Base-by-base conservation (phyloP, 2,888 invertebrate genomes). In the Thyatira batis region DNA sequence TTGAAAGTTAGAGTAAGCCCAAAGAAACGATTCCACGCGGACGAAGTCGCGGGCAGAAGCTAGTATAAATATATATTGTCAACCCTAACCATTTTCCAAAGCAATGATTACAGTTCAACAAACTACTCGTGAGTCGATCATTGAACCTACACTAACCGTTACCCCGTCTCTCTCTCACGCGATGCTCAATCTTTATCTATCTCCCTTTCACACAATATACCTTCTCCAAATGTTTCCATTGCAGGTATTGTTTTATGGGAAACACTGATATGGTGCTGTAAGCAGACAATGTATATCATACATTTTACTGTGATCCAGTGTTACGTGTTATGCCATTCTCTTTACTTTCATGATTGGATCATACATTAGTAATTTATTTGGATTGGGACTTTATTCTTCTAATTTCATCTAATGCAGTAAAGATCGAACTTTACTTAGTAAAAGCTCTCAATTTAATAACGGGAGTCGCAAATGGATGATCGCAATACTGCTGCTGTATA, bases 61-160 rank as follows among this genome's bases (percentile, higher is more conserved):
- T n/a, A n/a, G n/a, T n/a, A n/a, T n/a, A n/a, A n/a, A n/a, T n/a
- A n/a, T 39, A 5, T 13, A 3, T 39, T 39, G 39, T 39, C 82
- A 88, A 58, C 90, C 91, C 91, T 90, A 80, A 71, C 76, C 73
- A 80, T 89, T 89, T 88, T 86, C 87, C 85, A 83, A 88, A 88
- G 91, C 85, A 84, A 84, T 86, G 87, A 87, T 87, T 89, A 83
- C 84, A 86, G 90, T 89, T 91, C 91, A 91, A 91, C 89, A 90
- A 91, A 89, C 91, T 89, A 88, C 89, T 87, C 87, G 71, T 76
- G 87, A 89, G 85, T 81, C 87, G 91, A 88, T 82, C 91, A 82
- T 91, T 91, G 91, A 91, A 91, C 90, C 87, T 87, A 79, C 73
- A 84, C 84, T 82, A 84, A 85, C 85, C 77, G 80, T 82, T 79